Evolutionary conservation across 2,113 vertebrate species (phyloP), one percentile per base, ranked within the genome.

Genomic region (Campylomormyrus numenius): DNA sequence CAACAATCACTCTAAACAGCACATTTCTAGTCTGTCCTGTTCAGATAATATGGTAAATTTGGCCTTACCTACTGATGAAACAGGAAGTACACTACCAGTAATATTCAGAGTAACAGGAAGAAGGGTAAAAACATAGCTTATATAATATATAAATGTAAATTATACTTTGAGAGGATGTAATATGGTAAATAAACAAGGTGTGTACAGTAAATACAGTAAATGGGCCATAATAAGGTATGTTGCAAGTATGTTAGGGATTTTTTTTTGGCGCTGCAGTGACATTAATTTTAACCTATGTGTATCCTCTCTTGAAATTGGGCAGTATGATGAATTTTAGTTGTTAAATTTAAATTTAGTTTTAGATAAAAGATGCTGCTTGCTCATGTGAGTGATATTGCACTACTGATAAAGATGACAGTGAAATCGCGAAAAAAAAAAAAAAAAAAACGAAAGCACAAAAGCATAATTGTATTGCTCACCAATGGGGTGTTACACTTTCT

Each of bases 401-500:
- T 77, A 39, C 39, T 93, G 93, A 93, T 92, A 88, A 91, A 93
- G 94, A 95, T 94, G 91, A 94, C 94, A 90, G 89, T 85, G 89
- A 89, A 89, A 46, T 42, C 27, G n/a, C 53, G 17, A 66, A 88
- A 93, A 93, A 35, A 45, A 21, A 9, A 92, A 94, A 92, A 0
- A 52, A 52, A 3, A 52, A 93, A 93, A 19, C 17, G 4, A 53
- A 53, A 91, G 93, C 93, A 95, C 94, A 94, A 95, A 93, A 94
- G 92, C 90, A 93, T 96, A 96, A 96, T 96, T 95, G 95, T 96
- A 94, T 95, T 93, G 94, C 94, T 94, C 92, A 93, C 94, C 95
- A 94, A 95, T 94, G 93, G 93, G 94, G 94, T 95, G 95, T 96
- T 96, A 93, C 95, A 95, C 94, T 93, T 95, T 94, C 95, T 92